These are phyloP conservation scores for Melanerpes formicivorus DNA, from an alignment of 2,113 vertebrate species.

Conservation along the genomic window DNA sequence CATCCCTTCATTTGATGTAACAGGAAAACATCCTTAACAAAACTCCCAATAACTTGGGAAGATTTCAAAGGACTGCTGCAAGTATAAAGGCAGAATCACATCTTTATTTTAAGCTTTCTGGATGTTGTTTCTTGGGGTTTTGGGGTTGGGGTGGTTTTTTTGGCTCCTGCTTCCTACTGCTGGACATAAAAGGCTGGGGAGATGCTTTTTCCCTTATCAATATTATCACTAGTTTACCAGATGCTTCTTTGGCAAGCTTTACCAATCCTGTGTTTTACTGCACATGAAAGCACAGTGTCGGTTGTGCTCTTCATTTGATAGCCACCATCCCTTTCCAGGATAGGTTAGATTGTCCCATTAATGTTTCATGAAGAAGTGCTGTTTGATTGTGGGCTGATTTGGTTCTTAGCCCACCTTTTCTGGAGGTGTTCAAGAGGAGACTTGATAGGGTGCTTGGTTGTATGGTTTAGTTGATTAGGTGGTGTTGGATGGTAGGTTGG, in stretches of 20 bases:
- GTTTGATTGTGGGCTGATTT: background rate
- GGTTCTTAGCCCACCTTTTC: background rate
- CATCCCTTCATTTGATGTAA: background rate
- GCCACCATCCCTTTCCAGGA: background rate
- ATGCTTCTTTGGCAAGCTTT: background rate
- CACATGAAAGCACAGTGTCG: background rate
- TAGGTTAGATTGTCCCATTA: background rate
- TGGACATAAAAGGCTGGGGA: background rate
- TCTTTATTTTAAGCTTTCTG: background rate
- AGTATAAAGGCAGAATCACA: background rate
- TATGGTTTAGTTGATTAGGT: no score
- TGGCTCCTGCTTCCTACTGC: background rate
- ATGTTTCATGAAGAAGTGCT: background rate
- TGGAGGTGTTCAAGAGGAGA: no score
- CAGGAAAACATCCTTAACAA: background rate
- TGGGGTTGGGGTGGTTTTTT: no score
- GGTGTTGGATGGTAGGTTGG: no score
- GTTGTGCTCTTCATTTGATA: background rate
- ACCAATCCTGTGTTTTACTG: background rate
- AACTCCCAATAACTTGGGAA: background rate
- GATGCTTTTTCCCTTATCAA: background rate
- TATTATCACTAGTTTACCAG: background rate
- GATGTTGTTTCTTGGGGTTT: background rate
- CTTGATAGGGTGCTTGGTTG: no score
- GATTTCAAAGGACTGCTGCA: background rate